Conservation (phyloP, 2,888 invertebrate species). For the Agrypnus murinus region DNA sequence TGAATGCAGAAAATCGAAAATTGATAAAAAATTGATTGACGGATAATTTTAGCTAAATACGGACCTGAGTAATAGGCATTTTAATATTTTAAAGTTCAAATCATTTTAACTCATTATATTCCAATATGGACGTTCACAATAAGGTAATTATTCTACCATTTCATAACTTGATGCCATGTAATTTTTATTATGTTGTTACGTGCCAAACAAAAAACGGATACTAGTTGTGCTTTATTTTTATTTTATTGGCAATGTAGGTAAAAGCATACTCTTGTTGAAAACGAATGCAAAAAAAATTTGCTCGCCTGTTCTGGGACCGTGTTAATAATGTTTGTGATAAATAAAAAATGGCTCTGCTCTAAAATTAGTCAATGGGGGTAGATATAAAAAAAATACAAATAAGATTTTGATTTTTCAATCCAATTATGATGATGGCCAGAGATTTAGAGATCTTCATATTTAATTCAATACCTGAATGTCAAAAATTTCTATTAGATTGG, state of each 20-base stretch:
- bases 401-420: no score
- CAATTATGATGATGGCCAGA: no score
- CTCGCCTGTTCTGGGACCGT: conserved; percentile 18
- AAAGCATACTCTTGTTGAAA: conserved; percentile 42
- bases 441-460: no score
- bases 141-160: conserved; percentile 42
- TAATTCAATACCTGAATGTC: no score
- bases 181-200: conserved; percentile 38
- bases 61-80: conserved; percentile 29
- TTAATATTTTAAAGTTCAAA: conserved; percentile 42
- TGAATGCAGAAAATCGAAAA: no score
- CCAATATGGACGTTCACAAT: conserved; percentile 35
- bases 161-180: conserved; percentile 40
- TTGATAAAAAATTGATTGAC: no score
- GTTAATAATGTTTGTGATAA: conserved; percentile 32
- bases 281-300: conserved; percentile 24
- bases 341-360: conserved; percentile 32
- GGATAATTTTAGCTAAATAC: neutral
- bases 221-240: conserved; percentile 37
- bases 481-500: no score
- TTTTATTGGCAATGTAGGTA: conserved; percentile 36
- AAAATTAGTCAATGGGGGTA: conserved; percentile 27
- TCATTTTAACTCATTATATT: conserved; percentile 40
- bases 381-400: no score
- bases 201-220: conserved; percentile 31